Conservation (phyloP, 2,888 invertebrate genomes). For the Elgonia sp. region DNA sequence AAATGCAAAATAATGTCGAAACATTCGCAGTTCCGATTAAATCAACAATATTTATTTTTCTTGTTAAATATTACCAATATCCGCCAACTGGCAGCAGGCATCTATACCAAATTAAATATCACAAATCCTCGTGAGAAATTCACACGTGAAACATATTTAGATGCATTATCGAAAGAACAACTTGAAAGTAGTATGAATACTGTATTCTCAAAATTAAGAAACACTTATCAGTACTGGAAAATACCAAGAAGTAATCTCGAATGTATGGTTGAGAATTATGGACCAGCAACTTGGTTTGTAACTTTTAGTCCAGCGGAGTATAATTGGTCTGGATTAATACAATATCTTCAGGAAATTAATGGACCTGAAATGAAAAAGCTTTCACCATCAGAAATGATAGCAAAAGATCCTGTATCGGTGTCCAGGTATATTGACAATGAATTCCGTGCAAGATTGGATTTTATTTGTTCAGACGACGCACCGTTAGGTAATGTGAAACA, state of each 20-base stretch:
- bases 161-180: too few species aligned
- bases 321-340: background rate
- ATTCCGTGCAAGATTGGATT: constrained; percentile 75
- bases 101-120: too few species aligned
- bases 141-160: too few species aligned
- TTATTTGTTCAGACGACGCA: background rate
- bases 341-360: background rate
- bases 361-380: background rate
- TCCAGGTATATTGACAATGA: constrained; percentile 82
- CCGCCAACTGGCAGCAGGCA: too few species aligned
- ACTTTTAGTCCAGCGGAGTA: constrained; percentile 75
- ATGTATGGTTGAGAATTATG: constrained; percentile 69
- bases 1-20: constrained; percentile 77
- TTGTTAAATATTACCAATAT: too few species aligned
- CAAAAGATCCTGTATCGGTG: constrained; percentile 81
- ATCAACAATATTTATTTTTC: constrained; percentile 60
- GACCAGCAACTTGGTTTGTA: constrained; percentile 78
- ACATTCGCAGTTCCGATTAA: constrained; percentile 76
- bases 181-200: too few species aligned
- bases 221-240: too few species aligned
- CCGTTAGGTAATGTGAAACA: constrained; percentile 77
- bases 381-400: constrained; percentile 77
- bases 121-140: too few species aligned
- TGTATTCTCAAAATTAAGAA: too few species aligned
- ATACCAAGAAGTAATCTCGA: too few species aligned